A percentile compares a stretch with the other conserved stretches of the same genome.
Conservation (phyloP, 2,888 invertebrate genomes). For the Stenodera caucasica region DNA sequence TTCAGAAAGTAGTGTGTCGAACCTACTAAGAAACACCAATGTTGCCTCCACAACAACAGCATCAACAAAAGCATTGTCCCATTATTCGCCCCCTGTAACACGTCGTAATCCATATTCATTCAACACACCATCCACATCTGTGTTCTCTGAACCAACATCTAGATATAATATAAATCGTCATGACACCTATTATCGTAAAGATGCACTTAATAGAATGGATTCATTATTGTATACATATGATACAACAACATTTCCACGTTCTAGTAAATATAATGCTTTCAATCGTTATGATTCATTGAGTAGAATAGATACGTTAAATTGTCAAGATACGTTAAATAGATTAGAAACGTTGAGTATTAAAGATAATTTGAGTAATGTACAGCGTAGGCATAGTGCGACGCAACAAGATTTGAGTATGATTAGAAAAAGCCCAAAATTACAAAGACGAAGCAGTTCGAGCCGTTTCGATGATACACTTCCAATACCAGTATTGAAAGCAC, state of each 20-base stretch:
- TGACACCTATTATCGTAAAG: slow-evolving; percentile 35
- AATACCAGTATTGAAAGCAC: slow-evolving; percentile 64
- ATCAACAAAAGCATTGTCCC: slow-evolving; percentile 50
- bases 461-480: slow-evolving; percentile 61
- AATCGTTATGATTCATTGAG: slow-evolving; percentile 55
- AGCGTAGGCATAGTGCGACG: slow-evolving; percentile 60
- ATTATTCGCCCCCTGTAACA: slow-evolving; percentile 54
- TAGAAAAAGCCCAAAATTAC: slow-evolving; percentile 58
- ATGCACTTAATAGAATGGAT: slow-evolving; percentile 42
- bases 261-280: slow-evolving; percentile 37
- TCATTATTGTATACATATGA: slow-evolving; percentile 41
- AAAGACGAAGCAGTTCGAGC: slow-evolving; percentile 60
- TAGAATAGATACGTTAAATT: slow-evolving; percentile 58
- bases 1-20: slow-evolving; percentile 42
- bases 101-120: slow-evolving; percentile 49
- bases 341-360: slow-evolving; percentile 61
- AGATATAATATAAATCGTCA: slow-evolving; percentile 36
- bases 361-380: slow-evolving; percentile 54
- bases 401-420: slow-evolving; percentile 60
- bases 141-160: slow-evolving; percentile 45
- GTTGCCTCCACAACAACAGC: slow-evolving; percentile 37
- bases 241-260: slow-evolving; percentile 10
- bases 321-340: slow-evolving; percentile 57
- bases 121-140: slow-evolving; percentile 57
- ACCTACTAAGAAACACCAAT: slow-evolving; percentile 46